phyloP scores from a whole-genome alignment of 2,797 vertebrate species.

The Prunella strophiata region DNA sequence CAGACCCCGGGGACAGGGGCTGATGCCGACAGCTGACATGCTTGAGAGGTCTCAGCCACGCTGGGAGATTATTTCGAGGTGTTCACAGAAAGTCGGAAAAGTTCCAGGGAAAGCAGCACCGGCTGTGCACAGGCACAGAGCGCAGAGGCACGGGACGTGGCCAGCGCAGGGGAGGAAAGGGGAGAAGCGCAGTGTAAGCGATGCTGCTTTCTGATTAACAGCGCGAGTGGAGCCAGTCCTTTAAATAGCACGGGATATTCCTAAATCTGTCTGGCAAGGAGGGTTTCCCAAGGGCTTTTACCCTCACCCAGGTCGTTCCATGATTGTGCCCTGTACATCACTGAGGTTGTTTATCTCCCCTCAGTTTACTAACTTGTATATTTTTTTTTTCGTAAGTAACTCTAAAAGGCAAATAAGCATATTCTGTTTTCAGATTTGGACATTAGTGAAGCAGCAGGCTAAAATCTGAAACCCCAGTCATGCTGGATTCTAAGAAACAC shows the following conservation, averaged over 20 bases:
- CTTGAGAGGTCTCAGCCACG: not conserved
- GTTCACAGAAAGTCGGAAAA: not conserved
- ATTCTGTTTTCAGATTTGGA: not conserved
- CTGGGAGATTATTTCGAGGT: not conserved
- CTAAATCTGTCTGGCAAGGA: not conserved
- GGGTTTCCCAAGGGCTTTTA: constrained; percentile 29
- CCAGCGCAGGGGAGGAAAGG: not conserved
- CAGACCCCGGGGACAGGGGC: not conserved
- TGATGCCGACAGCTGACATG: not conserved
- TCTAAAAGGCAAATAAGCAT: not conserved
- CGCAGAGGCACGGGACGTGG: rapidly evolving
- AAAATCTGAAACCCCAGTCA: not conserved
- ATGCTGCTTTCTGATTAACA: not conserved
- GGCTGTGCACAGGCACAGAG: not conserved
- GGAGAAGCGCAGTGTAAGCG: not conserved
- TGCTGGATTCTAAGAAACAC: not conserved
- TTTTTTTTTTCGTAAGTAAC: not conserved
- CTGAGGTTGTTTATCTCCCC: not conserved
- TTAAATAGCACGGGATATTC: constrained; percentile 19
- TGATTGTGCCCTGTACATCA: not conserved
- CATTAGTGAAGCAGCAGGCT: not conserved
- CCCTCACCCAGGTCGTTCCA: not conserved
- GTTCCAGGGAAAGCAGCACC: rapidly evolving
- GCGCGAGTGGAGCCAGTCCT: not conserved
- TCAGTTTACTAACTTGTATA: not conserved